Percentiles rank a stretch among this genome's conserved stretches.
These are phyloP conservation scores for Gopherus flavomarginatus DNA, from an alignment of 2,113 vertebrate genomes.

Conservation along the genomic window DNA sequence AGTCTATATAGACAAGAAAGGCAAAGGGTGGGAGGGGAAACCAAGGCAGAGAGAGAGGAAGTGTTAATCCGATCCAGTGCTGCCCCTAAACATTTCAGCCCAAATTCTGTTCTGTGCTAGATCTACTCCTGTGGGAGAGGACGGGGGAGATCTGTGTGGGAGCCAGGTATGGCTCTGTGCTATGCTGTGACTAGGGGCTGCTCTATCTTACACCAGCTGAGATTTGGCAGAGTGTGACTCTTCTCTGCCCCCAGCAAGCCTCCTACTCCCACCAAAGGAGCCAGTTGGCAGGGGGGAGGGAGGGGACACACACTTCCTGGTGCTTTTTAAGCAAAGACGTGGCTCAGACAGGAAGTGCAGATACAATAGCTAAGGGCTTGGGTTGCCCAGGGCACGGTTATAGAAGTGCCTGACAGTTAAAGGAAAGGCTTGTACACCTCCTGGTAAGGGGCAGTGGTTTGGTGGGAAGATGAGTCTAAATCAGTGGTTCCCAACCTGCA, in stretches of 20 bases:
- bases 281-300: rapidly evolving
- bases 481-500: neutral
- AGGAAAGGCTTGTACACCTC: rapidly evolving
- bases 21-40: neutral
- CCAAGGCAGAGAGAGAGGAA: neutral
- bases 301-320: rapidly evolving
- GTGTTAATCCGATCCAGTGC: rapidly evolving
- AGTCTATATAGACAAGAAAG: rapidly evolving
- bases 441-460: rapidly evolving
- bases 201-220: neutral
- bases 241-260: neutral
- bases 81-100: rapidly evolving
- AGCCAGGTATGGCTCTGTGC: neutral
- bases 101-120: neutral
- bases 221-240: neutral
- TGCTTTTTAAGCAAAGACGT: neutral
- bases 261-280: neutral
- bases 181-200: neutral
- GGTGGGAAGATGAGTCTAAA: neutral
- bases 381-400: rapidly evolving
- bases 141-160: neutral
- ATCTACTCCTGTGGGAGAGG: neutral
- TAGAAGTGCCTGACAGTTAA: rapidly evolving
- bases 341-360: neutral
- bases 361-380: rapidly evolving